Evolutionary conservation across 1,140 invertebrate species (phyloP), one percentile per base, ranked within the genome.

Genomic region (Caenorhabditis latens): DNA sequence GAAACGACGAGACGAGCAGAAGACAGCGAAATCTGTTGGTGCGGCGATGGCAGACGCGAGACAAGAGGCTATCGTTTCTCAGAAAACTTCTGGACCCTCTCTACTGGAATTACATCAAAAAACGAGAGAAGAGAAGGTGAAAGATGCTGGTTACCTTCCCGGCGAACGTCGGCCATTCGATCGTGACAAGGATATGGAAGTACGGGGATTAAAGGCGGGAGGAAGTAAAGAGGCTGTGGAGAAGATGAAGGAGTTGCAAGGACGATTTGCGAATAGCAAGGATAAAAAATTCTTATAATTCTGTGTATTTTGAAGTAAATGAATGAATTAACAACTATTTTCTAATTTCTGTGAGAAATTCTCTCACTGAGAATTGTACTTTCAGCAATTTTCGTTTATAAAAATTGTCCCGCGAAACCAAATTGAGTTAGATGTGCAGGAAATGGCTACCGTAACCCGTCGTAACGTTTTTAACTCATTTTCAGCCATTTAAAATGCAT

Each of bases 111-210:
- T 79, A 4, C 71, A 79, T 50, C 71, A 79, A n/a, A 79, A 79
- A n/a, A n/a, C 50, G 3, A 13, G 71, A 24, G 46, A 79, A 8
- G 43, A 79, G n/a, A 50, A 79, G 19, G 71, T 79, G 13, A 50
- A 21, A 9, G 46, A 79, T 9, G 71, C 7, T 19, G 71, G 63
- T 4, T 67, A 40, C 13, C 9, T n/a, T 11, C 46, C 43, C 43
- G 71, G 71, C 21, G 71, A 48, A n/a, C 71, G 71, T 24, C 71
- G 43, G 50, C 71, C 71, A 24, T 79, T 79, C 42, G 71, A 79
- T 50, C 71, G 71, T 21, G 71, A 79, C 9, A 79, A 79, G 40
- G 71, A 79, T 19, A 79, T 79, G 71, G 71, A 79, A 43, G 71
- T 79, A 8, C 71, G 71, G 5, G 71, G 71, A 50, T 43, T 79